Percentiles rank a stretch among this genome's conserved stretches.
Conservation (phyloP, 2,888 invertebrate genomes). For the Geophilus truncorum region DNA sequence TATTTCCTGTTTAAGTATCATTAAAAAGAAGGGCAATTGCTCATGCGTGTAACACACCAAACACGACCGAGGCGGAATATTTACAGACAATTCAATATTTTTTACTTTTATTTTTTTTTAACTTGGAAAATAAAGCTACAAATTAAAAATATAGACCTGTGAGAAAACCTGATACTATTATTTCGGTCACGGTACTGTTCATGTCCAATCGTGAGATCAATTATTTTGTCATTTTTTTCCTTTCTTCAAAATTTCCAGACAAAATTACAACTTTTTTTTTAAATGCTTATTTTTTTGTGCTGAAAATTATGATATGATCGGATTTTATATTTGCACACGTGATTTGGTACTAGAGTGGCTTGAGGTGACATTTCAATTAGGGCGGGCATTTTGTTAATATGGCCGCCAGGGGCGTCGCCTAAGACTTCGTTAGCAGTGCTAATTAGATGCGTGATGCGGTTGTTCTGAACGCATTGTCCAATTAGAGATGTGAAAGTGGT, state of each 20-base stretch:
- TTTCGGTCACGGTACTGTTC: background rate
- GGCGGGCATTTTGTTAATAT: constrained; percentile 16
- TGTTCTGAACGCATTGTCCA: constrained; percentile 20
- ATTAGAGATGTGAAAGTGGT: constrained; percentile 15
- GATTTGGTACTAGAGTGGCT: background rate
- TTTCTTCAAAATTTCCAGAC: too few species aligned
- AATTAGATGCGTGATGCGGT: constrained; percentile 20
- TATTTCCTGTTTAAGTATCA: constrained; percentile 7
- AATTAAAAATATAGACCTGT: background rate
- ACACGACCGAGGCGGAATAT: constrained; percentile 16
- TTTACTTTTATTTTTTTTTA: too few species aligned
- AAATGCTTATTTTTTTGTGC: background rate
- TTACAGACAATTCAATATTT: background rate
- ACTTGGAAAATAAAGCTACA: too few species aligned
- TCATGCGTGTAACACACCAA: background rate
- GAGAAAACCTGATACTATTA: background rate
- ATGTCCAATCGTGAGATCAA: background rate
- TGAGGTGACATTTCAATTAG: constrained; percentile 13
- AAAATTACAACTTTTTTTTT: background rate
- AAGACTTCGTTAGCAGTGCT: constrained; percentile 9
- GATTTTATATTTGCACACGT: background rate
- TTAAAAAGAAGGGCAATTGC: constrained; percentile 20
- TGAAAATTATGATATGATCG: background rate
- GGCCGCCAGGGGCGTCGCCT: constrained; percentile 15
- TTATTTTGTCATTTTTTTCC: background rate